Percentiles rank a stretch among this genome's conserved stretches.
phyloP scores from a whole-genome alignment of 2,113 vertebrate species.

The Tachuris rubrigastra region DNA sequence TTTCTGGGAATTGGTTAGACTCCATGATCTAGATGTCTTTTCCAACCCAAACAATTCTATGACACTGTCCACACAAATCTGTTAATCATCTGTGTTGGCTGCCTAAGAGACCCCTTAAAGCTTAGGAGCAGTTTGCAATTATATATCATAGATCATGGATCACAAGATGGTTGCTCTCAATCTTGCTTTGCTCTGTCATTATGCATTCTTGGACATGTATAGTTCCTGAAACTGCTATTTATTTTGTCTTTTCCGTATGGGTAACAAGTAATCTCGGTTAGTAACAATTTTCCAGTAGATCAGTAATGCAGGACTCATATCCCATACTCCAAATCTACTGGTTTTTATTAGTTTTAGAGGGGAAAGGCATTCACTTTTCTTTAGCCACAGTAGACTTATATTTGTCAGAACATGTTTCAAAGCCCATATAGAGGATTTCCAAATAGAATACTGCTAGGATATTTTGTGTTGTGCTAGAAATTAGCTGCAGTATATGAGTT shows the following conservation, averaged over 20 bases:
- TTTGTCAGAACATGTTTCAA: neutral
- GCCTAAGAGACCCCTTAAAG: neutral
- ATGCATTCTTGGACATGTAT: neutral
- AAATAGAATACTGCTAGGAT: neutral
- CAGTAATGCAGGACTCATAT: neutral
- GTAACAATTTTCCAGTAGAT: neutral
- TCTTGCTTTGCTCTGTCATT: neutral
- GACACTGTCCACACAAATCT: neutral
- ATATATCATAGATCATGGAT: neutral
- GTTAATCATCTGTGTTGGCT: neutral
- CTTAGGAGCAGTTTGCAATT: neutral
- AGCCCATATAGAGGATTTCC: neutral
- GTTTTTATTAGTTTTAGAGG: neutral
- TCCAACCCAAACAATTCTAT: neutral
- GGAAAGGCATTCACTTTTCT: neutral
- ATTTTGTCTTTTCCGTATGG: neutral
- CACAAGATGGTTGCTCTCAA: neutral
- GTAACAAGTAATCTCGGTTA: neutral
- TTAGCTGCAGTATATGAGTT: neutral
- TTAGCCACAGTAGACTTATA: neutral
- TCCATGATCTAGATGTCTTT: neutral
- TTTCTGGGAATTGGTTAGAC: neutral
- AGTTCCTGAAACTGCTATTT: neutral
- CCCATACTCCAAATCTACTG: neutral
- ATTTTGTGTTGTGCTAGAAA: neutral